These are phyloP conservation scores for Bergia puertoricense DNA, from an alignment of 92 coral and sea anemone species.

Conservation along the genomic window DNA sequence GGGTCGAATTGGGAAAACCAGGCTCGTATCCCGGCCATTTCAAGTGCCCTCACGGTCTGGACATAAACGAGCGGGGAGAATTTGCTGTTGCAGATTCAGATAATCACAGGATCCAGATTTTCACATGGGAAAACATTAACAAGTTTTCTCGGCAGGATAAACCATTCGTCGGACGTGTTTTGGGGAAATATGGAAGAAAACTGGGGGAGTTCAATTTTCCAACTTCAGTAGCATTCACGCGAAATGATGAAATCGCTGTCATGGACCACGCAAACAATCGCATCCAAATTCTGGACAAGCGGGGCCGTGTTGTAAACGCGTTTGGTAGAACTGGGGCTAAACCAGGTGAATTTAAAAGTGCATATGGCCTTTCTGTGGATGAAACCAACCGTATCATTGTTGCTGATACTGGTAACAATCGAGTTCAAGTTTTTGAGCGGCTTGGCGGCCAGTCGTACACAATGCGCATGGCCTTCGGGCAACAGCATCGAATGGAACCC, in stretches of 20 bases:
- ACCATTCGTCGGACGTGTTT: slow-evolving; percentile 25
- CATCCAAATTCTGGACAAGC: slow-evolving; percentile 21
- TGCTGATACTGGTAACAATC: slow-evolving; percentile 25
- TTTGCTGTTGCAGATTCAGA: slow-evolving; percentile 25
- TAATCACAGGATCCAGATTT: slow-evolving; percentile 33
- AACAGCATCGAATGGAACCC: slow-evolving; percentile 17
- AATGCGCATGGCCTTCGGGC: slow-evolving; percentile 21
- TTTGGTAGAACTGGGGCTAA: slow-evolving; percentile 18
- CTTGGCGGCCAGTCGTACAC: background rate
- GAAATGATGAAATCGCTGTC: slow-evolving; percentile 21
- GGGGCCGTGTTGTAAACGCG: slow-evolving; percentile 36
- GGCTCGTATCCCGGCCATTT: slow-evolving; percentile 10
- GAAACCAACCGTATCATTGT: slow-evolving; percentile 23
- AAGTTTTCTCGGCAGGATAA: slow-evolving; percentile 13
- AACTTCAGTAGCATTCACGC: slow-evolving; percentile 29
- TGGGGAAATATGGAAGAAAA: slow-evolving; percentile 18
- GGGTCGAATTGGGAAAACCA: slow-evolving; percentile 10
- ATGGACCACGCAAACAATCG: slow-evolving; percentile 33
- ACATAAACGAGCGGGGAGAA: slow-evolving; percentile 20
- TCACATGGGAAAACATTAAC: slow-evolving; percentile 24
- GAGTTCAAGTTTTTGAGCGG: slow-evolving; percentile 25
- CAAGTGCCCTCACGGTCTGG: slow-evolving; percentile 24
- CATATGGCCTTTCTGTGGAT: slow-evolving; percentile 13
- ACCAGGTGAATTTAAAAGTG: slow-evolving; percentile 24
- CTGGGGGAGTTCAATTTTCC: slow-evolving; percentile 27